A percentile compares a stretch with the other conserved stretches of the same genome.
These are phyloP conservation scores for Lypha dubia DNA, from an alignment of 2,888 invertebrate genomes.

Conservation along the genomic window DNA sequence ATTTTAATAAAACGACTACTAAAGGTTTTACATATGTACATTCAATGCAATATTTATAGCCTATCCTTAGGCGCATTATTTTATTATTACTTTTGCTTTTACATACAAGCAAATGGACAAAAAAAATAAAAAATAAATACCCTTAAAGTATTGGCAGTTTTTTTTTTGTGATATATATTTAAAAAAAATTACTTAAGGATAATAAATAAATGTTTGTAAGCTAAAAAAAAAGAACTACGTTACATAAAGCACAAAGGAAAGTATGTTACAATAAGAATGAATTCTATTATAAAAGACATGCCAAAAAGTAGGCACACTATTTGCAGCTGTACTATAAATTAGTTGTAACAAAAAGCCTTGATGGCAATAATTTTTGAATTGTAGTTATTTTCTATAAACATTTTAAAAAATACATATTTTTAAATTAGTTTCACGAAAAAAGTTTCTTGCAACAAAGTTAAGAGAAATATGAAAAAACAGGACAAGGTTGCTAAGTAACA, in stretches of 20 bases:
- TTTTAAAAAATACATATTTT: slow-evolving; percentile 5
- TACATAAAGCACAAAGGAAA: not conserved
- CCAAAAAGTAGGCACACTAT: slow-evolving; percentile 33
- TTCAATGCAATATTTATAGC: slow-evolving; percentile 26
- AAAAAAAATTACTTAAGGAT: slow-evolving; percentile 17
- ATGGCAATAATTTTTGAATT: not conserved
- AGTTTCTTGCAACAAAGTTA: not conserved
- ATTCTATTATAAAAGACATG: slow-evolving; percentile 7
- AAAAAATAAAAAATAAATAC: too few species aligned
- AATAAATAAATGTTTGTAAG: slow-evolving; percentile 21
- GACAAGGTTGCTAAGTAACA: not conserved
- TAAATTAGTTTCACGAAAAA: slow-evolving; percentile 22
- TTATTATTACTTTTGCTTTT: slow-evolving; percentile 22
- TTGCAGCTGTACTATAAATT: not conserved
- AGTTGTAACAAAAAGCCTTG: slow-evolving; percentile 24
- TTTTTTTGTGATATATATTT: not conserved
- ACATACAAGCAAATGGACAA: not conserved
- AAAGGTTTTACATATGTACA: not conserved
- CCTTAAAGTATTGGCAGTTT: slow-evolving; percentile 13
- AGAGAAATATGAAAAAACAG: not conserved
- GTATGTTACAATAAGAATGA: too few species aligned
- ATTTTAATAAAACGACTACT: not conserved
- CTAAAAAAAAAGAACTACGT: not conserved
- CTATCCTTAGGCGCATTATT: slow-evolving; percentile 38
- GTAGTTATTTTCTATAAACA: slow-evolving; percentile 16